Conservation (phyloP, 2,113 vertebrate genomes). For the Polypterus bichir region DNA sequence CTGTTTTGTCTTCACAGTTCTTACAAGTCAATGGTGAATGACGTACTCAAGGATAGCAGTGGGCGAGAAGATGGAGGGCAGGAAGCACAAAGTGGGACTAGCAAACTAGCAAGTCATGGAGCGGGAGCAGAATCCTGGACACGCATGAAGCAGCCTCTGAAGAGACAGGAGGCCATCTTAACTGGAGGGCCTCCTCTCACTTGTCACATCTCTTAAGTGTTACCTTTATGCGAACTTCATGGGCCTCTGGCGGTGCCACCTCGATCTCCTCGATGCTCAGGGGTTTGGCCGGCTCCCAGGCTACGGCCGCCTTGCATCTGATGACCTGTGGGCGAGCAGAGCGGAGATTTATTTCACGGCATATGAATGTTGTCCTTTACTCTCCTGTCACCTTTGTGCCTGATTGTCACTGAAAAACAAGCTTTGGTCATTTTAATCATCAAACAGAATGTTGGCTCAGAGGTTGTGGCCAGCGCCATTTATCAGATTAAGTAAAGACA, state of each 20-base stretch:
- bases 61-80: no score
- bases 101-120: no score
- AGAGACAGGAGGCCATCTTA: no score
- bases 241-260: conserved; percentile 38
- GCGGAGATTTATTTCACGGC: no score
- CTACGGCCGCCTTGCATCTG: conserved; percentile 38
- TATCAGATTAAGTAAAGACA: conserved; percentile 1
- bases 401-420: conserved; percentile 4
- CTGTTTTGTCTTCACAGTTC: no score
- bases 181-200: no score
- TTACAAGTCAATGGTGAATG: no score
- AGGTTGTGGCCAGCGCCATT: not conserved
- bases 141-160: no score
- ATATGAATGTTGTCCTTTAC: not conserved
- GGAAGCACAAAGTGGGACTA: no score
- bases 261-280: conserved; percentile 44
- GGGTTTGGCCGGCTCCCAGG: conserved; percentile 34
- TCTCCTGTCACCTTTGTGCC: conserved; percentile 5
- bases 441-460: not conserved
- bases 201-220: not conserved
- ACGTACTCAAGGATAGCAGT: no score
- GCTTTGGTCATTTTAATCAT: not conserved
- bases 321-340: conserved; percentile 24
- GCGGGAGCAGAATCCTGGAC: no score
- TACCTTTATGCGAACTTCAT: conserved; percentile 45